phyloP scores from a whole-genome alignment of 2,888 invertebrate species.

The Erpobdella octoculata region DNA sequence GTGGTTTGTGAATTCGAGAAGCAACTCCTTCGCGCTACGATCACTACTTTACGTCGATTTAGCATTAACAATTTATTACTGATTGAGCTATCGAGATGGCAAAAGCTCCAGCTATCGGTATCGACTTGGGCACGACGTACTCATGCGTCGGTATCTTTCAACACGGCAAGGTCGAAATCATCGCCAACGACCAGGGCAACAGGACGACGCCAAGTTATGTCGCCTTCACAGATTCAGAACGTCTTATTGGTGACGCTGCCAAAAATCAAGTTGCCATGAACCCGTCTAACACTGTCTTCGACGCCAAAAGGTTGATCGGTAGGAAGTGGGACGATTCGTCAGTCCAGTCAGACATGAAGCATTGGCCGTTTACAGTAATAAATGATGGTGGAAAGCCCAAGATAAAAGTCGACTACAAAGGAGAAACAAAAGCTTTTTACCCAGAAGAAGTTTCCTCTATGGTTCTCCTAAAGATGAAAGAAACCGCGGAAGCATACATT shows the following conservation, averaged over 20 bases:
- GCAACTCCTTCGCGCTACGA: too few relatives aligned
- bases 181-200: constrained; percentile 60
- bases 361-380: constrained; percentile 69
- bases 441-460: constrained; percentile 86
- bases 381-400: constrained; percentile 47
- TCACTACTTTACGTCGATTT: too few relatives aligned
- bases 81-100: too few relatives aligned
- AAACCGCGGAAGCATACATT: constrained; percentile 55
- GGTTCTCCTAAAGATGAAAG: constrained; percentile 85
- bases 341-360: constrained; percentile 71
- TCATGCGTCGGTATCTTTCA: constrained; percentile 55
- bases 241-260: constrained; percentile 49
- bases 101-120: constrained; percentile 36
- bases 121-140: constrained; percentile 47
- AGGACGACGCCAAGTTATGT: constrained; percentile 68
- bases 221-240: constrained; percentile 60
- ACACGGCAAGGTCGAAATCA: constrained; percentile 54
- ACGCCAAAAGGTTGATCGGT: constrained; percentile 65
- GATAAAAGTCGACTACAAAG: constrained; percentile 63
- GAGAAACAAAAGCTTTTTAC: constrained; percentile 76
- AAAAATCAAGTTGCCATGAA: constrained; percentile 60
- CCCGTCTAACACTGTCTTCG: constrained; percentile 66
- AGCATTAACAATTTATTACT: too few relatives aligned
- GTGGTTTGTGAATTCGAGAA: too few relatives aligned
- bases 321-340: constrained; percentile 69